These are phyloP conservation scores for Paelopatides confundens DNA, from an alignment of 53 echinoderm and acorn worm genomes.

Conservation along the genomic window DNA sequence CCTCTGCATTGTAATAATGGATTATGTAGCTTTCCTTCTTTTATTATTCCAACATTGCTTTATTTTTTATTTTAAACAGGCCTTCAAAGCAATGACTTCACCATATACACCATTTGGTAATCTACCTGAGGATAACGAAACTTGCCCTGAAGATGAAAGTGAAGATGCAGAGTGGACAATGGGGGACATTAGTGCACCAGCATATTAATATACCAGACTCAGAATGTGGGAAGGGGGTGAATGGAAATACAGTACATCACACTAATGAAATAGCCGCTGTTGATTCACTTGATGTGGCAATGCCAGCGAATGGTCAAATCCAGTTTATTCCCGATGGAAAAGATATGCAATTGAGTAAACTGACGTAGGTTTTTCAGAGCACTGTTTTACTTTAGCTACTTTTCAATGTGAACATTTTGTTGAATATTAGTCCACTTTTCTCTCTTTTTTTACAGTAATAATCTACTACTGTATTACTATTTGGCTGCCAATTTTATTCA, in stretches of 20 bases:
- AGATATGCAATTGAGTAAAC: slow-evolving; percentile 33
- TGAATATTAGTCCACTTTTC: not conserved
- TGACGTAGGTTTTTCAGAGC: slow-evolving; percentile 2
- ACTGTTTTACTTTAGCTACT: not conserved
- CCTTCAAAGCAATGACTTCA: not conserved
- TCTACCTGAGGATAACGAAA: not conserved
- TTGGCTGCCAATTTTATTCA: too few species aligned
- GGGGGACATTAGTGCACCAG: slow-evolving; percentile 3
- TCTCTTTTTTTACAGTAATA: not conserved
- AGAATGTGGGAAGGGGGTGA: not conserved
- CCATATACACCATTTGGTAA: not conserved
- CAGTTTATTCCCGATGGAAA: slow-evolving; percentile 28
- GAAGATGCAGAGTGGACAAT: slow-evolving; percentile 24
- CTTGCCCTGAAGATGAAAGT: not conserved
- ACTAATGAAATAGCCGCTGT: not conserved
- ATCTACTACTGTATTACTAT: too few species aligned
- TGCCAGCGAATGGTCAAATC: slow-evolving; percentile 2
- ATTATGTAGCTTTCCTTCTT: too few species aligned
- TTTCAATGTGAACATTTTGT: too few species aligned
- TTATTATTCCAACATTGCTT: too few species aligned
- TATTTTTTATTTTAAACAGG: too few species aligned
- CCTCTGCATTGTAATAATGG: too few species aligned
- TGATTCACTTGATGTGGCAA: not conserved
- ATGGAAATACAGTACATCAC: not conserved
- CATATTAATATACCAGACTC: not conserved